Conservation (phyloP, 2,113 vertebrate genomes). For the Lagenorhynchus albirostris region DNA sequence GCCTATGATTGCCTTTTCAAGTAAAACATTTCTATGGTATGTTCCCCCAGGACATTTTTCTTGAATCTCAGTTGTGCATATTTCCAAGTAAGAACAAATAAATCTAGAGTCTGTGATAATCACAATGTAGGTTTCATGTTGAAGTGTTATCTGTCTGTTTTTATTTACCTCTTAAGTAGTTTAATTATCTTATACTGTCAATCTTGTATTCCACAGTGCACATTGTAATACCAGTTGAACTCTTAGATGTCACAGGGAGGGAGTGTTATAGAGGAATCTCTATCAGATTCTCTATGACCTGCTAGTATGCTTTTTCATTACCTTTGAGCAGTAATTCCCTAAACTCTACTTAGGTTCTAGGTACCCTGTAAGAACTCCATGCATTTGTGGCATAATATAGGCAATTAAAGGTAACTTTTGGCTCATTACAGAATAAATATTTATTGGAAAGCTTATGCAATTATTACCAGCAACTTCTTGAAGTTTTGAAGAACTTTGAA, state of each 20-base stretch:
- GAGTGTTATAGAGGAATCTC: fast-evolving
- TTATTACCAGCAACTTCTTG: background rate
- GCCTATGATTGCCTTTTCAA: background rate
- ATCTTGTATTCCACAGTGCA: background rate
- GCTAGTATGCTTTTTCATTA: background rate
- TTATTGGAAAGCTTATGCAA: background rate
- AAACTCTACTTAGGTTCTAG: background rate
- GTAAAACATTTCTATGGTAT: background rate
- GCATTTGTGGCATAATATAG: background rate
- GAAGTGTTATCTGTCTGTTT: background rate
- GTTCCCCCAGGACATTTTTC: background rate
- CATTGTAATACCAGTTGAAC: background rate
- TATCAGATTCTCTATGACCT: background rate
- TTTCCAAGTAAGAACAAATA: background rate
- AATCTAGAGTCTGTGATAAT: background rate
- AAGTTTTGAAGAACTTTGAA: background rate
- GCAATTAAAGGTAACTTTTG: background rate
- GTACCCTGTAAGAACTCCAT: background rate
- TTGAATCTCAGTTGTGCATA: background rate
- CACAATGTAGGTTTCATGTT: background rate
- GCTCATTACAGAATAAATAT: background rate
- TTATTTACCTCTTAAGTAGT: background rate
- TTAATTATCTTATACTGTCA: background rate
- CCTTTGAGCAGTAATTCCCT: background rate
- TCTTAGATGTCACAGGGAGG: background rate